Evolutionary conservation across 2,113 vertebrate species (phyloP).

Genomic region (Phoenicopterus ruber): DNA sequence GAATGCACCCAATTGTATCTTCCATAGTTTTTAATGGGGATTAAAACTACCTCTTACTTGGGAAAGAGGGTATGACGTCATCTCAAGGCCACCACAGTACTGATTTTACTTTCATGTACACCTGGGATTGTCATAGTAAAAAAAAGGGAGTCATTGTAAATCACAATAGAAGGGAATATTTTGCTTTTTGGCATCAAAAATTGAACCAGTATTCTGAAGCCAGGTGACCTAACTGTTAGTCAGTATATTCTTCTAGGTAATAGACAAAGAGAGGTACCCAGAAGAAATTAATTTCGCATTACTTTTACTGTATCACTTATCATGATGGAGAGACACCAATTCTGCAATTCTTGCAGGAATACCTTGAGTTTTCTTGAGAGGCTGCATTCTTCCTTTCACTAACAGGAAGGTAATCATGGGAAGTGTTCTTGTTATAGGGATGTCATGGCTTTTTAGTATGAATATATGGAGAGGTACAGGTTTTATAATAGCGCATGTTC

Average conservation of each 20-base stretch:
- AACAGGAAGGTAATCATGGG: not conserved
- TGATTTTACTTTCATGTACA: not conserved
- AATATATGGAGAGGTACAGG: not conserved
- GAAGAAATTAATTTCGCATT: not conserved
- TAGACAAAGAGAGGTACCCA: not conserved
- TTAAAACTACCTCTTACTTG: not conserved
- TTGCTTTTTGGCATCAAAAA: not conserved
- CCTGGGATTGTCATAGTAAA: not conserved
- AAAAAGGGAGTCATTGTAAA: not conserved
- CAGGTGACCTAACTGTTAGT: not conserved
- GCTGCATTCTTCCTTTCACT: not conserved
- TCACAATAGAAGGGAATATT: not conserved
- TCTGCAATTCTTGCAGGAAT: not conserved
- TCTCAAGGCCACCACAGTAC: accelerated
- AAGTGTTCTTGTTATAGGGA: not conserved
- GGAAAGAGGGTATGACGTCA: not conserved
- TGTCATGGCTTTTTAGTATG: not conserved
- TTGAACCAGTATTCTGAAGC: not conserved
- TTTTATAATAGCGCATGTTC: accelerated
- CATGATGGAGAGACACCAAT: not conserved
- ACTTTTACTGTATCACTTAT: not conserved
- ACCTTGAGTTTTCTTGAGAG: not conserved
- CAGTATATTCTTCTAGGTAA: not conserved
- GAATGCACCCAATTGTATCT: accelerated
- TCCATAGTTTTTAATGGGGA: not conserved